Conservation (phyloP, 2,888 invertebrate species). For the Scaptomyza polygonia region DNA sequence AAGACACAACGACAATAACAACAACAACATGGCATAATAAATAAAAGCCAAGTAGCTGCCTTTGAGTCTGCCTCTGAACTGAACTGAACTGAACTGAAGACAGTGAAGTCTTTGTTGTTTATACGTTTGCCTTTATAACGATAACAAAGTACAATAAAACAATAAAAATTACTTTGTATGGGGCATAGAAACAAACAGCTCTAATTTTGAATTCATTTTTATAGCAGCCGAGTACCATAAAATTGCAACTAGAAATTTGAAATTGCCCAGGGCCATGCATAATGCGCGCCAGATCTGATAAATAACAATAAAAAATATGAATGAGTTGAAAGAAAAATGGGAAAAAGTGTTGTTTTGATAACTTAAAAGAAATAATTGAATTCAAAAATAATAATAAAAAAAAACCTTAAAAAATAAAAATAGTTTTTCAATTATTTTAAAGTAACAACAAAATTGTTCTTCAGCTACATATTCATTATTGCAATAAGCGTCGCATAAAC, state of each 20-base stretch:
- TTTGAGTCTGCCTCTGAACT: conserved; percentile 60
- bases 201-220: background rate
- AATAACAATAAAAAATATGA: no score
- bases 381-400: no score
- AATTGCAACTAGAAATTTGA: background rate
- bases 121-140: conserved; percentile 14
- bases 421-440: no score
- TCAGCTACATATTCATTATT: no score
- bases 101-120: conserved; percentile 32
- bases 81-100: no score
- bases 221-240: background rate
- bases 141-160: conserved; percentile 15
- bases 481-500: conserved; percentile 31
- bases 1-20: conserved; percentile 40
- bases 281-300: no score
- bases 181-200: background rate
- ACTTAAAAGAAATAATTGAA: no score
- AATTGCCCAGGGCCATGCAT: background rate
- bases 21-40: conserved; percentile 71
- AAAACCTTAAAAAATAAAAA: no score
- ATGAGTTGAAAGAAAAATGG: no score
- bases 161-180: conserved; percentile 3
- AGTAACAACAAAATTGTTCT: no score
- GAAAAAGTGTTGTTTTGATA: no score
- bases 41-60: conserved; percentile 78